Percentiles rank a stretch among this genome's conserved stretches.
phyloP scores from a whole-genome alignment of 2,113 vertebrate genomes.

The Microtus ochrogaster region DNA sequence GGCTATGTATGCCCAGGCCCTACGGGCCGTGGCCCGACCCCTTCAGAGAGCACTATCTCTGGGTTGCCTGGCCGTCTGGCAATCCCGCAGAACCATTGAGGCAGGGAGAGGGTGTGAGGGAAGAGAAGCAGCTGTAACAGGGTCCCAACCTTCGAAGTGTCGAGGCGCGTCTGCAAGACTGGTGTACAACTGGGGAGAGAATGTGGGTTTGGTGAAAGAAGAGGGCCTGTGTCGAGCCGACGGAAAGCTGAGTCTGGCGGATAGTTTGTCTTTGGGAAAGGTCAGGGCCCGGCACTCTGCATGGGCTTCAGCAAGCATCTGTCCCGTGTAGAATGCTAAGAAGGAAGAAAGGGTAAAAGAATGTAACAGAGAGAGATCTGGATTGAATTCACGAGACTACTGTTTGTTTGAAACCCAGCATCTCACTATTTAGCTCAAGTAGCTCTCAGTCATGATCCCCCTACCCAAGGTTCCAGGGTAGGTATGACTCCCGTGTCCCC shows the following conservation, averaged over 20 bases:
- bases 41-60: background rate
- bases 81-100: background rate
- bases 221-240: background rate
- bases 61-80: background rate
- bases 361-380: background rate
- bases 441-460: background rate
- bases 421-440: background rate
- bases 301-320: background rate
- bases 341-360: too few species aligned
- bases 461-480: background rate
- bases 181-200: background rate
- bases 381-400: background rate
- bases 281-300: background rate
- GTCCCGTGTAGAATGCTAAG: background rate
- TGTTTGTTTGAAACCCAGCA: background rate
- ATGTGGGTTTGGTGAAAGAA: background rate
- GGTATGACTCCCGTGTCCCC: background rate
- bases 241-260: background rate
- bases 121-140: background rate
- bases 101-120: background rate
- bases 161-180: background rate
- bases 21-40: accelerated
- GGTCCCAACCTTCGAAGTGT: background rate
- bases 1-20: background rate
- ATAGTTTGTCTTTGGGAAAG: background rate